phyloP scores from a whole-genome alignment of 2,888 invertebrate species.

The Phania funesta region DNA sequence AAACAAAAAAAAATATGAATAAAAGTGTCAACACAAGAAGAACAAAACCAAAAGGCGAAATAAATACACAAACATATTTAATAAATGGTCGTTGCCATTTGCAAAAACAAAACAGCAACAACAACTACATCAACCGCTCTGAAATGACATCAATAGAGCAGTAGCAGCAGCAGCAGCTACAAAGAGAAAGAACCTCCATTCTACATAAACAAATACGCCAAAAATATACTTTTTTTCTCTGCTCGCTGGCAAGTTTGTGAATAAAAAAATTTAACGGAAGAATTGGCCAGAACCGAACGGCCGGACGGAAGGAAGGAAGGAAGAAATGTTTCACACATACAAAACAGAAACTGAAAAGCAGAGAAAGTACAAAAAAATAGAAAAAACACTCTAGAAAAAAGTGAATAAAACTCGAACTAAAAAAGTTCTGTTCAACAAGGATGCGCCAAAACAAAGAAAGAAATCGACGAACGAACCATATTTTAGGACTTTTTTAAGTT shows the following conservation, averaged over 20 bases:
- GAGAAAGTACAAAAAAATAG: conserved; percentile 25
- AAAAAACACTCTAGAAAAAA: conserved; percentile 20
- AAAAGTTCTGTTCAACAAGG: conserved; percentile 43
- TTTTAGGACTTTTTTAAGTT: not conserved
- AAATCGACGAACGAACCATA: not conserved
- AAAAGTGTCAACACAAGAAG: conserved; percentile 58
- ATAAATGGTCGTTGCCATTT: conserved; percentile 45
- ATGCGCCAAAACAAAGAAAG: conserved; percentile 49
- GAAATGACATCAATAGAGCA: conserved; percentile 42
- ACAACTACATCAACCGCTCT: not conserved
- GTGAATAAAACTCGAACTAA: not conserved
- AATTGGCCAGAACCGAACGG: conserved; percentile 47
- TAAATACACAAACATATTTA: conserved; percentile 12
- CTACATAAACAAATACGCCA: conserved; percentile 30
- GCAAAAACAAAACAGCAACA: conserved; percentile 8
- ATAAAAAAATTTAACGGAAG: conserved; percentile 56
- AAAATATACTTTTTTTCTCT: conserved; percentile 33
- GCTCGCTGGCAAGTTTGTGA: conserved; percentile 18
- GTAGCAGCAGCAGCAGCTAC: conserved; percentile 6
- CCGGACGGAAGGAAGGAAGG: conserved; percentile 69
- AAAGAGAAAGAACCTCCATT: conserved; percentile 16
- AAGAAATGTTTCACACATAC: conserved; percentile 71
- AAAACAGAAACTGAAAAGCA: conserved; percentile 38
- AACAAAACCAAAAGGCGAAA: conserved; percentile 45
- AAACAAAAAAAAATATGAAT: conserved; percentile 42